Evolutionary conservation across 1,140 invertebrate genomes (phyloP).

Genomic region (Scylla paramamosain): DNA sequence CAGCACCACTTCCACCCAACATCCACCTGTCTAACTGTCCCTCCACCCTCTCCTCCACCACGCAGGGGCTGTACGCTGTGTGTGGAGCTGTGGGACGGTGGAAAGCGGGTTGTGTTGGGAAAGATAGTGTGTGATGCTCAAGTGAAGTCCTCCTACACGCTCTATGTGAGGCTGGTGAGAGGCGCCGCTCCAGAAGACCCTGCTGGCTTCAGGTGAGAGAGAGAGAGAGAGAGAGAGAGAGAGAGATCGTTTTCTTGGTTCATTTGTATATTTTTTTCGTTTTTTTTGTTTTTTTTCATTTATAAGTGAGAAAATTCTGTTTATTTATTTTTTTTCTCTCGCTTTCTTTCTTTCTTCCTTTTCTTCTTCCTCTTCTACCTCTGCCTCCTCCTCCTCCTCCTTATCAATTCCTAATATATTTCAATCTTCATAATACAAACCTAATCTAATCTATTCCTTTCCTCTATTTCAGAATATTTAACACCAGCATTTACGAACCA

Average conservation of each 20-base stretch:
- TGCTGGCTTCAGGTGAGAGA: slow-evolving; percentile 53
- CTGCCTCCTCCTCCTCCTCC: no score
- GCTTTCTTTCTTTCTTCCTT: no score
- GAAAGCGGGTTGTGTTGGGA: slow-evolving; percentile 48
- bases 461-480: slow-evolving; percentile 33
- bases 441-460: neutral
- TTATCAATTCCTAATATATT: no score
- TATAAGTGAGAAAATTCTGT: neutral
- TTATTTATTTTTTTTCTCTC: no score
- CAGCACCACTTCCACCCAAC: no score
- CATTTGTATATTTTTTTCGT: no score
- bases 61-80: slow-evolving; percentile 65
- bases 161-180: slow-evolving; percentile 49
- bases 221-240: slow-evolving; percentile 15
- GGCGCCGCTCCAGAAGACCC: slow-evolving; percentile 27
- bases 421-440: no score
- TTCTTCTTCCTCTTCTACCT: no score
- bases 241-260: no score
- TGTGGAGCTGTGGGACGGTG: slow-evolving; percentile 65
- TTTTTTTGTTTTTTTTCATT: no score
- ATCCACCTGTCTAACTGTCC: no score
- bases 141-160: slow-evolving; percentile 29
- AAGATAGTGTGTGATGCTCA: slow-evolving; percentile 69
- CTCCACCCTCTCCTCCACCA: neutral
- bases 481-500: neutral